Base-by-base conservation (phyloP, 2,113 vertebrate species). In the Nycticryphes semicollaris region DNA sequence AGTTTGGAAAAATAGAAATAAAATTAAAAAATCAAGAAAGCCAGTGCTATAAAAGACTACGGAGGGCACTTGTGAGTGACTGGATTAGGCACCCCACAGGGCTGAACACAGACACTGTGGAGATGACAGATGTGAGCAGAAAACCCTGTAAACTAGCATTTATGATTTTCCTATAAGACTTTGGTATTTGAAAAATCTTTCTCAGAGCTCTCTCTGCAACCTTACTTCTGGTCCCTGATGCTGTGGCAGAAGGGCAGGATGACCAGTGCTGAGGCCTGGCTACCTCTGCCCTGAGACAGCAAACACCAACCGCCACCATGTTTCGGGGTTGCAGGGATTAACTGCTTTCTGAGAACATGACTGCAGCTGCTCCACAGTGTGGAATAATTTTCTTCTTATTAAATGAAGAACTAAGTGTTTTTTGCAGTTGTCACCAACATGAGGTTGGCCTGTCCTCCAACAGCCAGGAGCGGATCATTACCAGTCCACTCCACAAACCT, bases 211-310 rank as follows among this genome's bases (percentile, higher is more conserved):
- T 15, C 53, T 59, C 57, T 62, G 25, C 56, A 60, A 2, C 14
- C n/a, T 37, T 35, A 53, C n/a, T 54, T 69, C 7, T 62, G 67
- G 35, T 35, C 39, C 28, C 13, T 0, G 0, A 31, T 21, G 50
- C 28, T 80, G 78, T 0, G 0, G 31, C 63, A 35, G 15, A 72
- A 16, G 1, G 1, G 64, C 33, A 69, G 53, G 53, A 76, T 2
- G 87, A 53, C 35, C 43, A 14, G 37, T 45, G 45, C 54, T 1
- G 3, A 78, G 54, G 53, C n/a, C 31, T 47, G 43, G 17, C 27
- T 73, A 31, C 45, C 30, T 31, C n/a, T 62, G 35, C 30, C 57
- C 50, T 9, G 16, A 92, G 48, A 63, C 19, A 69, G 54, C 54
- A 60, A 78, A 89, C 43, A 54, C 17, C 73, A 87, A 53, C 28